Base-by-base conservation (phyloP, 2,113 vertebrate genomes). In the Eudyptes chrysolophus region DNA sequence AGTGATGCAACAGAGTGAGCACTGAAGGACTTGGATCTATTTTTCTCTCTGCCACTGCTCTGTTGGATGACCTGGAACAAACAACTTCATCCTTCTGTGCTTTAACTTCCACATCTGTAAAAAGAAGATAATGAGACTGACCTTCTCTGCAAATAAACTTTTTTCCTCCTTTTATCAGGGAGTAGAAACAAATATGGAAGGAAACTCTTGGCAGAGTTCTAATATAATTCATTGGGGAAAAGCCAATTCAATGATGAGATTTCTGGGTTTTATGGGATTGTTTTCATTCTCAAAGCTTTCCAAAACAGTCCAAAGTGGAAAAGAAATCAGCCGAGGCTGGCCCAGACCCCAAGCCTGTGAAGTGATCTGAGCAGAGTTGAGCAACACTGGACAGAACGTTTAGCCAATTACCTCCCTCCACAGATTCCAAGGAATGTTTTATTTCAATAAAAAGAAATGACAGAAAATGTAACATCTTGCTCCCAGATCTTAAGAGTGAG, bases 241-340 rank as follows among this genome's bases (percentile, higher is more conserved):
- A 89, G 62, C 81, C 78, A 96, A 84, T 54, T 81, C 40, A 92
- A 2, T 87, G 10, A 89, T 11, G n/a, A 89, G 52, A 36, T 82
- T 89, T 95, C 62, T 77, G 61, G 29, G 46, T 4, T 96, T 96
- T 87, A 85, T 69, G 80, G 46, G 49, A 77, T 74, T 96, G 95
- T 95, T 97, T 97, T 96, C 49, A 58, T 87, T 84, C 71, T 84
- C 62, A 93, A 76, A 94, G 74, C 66, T 79, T 79, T 79, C 71
- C 54, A 80, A 90, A 97, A 85, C 57, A 80, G 25, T 85, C 60
- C 62, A 83, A 95, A 96, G n/a, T 95, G 92, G 93, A 96, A 97
- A 96, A 94, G 64, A 89, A 97, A 95, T 77, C 61, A 97, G 57
- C 46, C 32, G 78, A 90, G 66, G 58, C 60, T 96, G 94, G 93